Conservation (phyloP, 2,888 invertebrate genomes). For the Plutella xylostella region DNA sequence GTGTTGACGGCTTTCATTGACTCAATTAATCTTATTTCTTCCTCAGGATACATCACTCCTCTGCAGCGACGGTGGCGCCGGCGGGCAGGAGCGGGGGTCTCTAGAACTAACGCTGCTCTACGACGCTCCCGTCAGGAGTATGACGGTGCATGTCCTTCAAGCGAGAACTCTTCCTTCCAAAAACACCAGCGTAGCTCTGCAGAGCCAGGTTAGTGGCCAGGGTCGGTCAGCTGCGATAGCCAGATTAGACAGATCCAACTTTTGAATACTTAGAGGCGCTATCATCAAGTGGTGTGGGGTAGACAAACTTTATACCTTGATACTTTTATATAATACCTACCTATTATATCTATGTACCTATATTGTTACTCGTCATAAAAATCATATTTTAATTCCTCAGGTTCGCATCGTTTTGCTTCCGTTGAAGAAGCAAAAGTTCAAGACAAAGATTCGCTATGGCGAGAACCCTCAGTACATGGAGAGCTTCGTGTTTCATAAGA, state of each 20-base stretch:
- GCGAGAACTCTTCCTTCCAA: constrained; percentile 83
- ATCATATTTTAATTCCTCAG: constrained; percentile 47
- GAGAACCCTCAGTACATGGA: constrained; percentile 95
- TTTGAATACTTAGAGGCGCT: too few relatives aligned
- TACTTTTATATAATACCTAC: too few relatives aligned
- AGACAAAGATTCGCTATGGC: constrained; percentile 92
- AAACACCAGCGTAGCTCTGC: constrained; percentile 55
- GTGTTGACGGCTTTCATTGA: too few relatives aligned
- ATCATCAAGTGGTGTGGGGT: too few relatives aligned
- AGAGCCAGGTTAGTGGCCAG: constrained; percentile 51
- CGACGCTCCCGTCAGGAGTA: constrained; percentile 90
- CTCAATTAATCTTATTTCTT: too few relatives aligned
- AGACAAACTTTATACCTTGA: too few relatives aligned
- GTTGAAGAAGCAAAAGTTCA: constrained; percentile 93
- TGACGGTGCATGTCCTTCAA: constrained; percentile 93
- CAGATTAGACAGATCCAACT: too few relatives aligned
- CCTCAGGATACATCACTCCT: constrained; percentile 60
- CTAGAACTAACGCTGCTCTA: constrained; percentile 90
- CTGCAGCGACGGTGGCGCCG: constrained; percentile 54
- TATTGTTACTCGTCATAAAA: too few relatives aligned
- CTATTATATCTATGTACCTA: too few relatives aligned
- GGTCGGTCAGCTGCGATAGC: too few relatives aligned
- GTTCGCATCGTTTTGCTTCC: constrained; percentile 90
- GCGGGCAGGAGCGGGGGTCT: constrained; percentile 74
- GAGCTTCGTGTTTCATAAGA: constrained; percentile 89